These are phyloP conservation scores for Polymixis flavicincta DNA, from an alignment of 2,888 invertebrate genomes.

Conservation along the genomic window DNA sequence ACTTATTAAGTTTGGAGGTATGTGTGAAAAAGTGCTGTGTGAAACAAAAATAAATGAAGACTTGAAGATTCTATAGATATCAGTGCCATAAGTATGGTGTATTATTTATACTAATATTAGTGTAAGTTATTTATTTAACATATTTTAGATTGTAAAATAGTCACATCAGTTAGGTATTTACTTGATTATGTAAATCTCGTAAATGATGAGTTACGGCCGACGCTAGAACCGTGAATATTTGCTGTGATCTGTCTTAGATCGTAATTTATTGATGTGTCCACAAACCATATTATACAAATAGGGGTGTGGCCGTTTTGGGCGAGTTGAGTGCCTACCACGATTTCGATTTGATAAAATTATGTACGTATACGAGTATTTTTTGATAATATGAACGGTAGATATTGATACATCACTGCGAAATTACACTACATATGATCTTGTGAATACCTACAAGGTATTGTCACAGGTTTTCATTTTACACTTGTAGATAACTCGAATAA, in stretches of 20 bases:
- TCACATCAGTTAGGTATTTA: conserved; percentile 19
- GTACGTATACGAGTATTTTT: neutral
- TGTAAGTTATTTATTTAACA: conserved; percentile 39
- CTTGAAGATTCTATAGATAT: conserved; percentile 21
- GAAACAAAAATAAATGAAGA: conserved; percentile 27
- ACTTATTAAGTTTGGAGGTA: conserved; percentile 7
- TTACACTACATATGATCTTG: neutral
- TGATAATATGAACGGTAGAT: neutral
- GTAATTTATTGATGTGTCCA: conserved; percentile 46
- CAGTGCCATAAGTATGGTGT: conserved; percentile 59
- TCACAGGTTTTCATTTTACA: conserved; percentile 32
- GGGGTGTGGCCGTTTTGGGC: neutral
- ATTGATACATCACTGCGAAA: conserved; percentile 16
- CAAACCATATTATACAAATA: conserved; percentile 16
- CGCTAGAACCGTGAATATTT: conserved; percentile 21
- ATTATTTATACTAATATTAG: conserved; percentile 43
- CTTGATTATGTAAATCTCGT: conserved; percentile 24
- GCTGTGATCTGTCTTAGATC: conserved; percentile 18
- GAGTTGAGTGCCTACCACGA: conserved; percentile 2
- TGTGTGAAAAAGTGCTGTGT: conserved; percentile 32
- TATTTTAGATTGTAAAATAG: conserved; percentile 17
- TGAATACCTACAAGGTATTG: conserved; percentile 23
- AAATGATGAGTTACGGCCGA: conserved; percentile 7
- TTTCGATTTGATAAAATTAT: neutral
- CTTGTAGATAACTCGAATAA: conserved; percentile 18